Conservation (phyloP, 2,113 vertebrate genomes). For the Callithrix jacchus region DNA sequence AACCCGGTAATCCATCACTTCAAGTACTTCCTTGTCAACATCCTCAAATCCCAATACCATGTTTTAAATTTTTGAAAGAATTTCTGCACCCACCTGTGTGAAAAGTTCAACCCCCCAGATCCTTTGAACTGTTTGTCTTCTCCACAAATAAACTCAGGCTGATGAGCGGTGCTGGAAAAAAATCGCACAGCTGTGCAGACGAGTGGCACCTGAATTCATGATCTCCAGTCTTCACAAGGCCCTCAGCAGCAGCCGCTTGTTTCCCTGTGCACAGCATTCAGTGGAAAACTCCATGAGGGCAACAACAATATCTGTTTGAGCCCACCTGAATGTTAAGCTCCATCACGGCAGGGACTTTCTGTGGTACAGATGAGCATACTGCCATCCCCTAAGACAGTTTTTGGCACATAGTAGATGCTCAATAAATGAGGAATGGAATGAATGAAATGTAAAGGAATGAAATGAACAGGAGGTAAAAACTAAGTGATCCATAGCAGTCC, state of each 20-base stretch:
- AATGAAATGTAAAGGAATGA: neutral
- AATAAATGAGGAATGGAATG: neutral
- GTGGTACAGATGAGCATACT: neutral
- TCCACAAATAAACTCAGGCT: neutral
- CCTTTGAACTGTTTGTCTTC: neutral
- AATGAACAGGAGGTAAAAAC: neutral
- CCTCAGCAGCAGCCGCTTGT: neutral
- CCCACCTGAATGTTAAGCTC: neutral
- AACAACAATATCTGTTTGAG: neutral
- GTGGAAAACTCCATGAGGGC: neutral
- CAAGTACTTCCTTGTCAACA: neutral
- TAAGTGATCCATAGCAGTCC: neutral
- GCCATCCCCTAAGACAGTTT: neutral
- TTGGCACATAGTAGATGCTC: neutral
- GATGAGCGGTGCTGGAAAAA: neutral
- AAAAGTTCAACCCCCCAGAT: neutral
- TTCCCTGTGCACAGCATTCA: neutral
- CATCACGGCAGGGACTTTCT: neutral
- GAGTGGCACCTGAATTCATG: neutral
- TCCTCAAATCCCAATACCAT: neutral
- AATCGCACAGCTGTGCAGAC: neutral
- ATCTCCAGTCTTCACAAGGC: neutral
- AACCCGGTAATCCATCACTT: neutral
- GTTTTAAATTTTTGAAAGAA: neutral
- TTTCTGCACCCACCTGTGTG: neutral